Evolutionary conservation across 2,888 invertebrate species (phyloP).

Genomic region (Caenorhabditis sinica): DNA sequence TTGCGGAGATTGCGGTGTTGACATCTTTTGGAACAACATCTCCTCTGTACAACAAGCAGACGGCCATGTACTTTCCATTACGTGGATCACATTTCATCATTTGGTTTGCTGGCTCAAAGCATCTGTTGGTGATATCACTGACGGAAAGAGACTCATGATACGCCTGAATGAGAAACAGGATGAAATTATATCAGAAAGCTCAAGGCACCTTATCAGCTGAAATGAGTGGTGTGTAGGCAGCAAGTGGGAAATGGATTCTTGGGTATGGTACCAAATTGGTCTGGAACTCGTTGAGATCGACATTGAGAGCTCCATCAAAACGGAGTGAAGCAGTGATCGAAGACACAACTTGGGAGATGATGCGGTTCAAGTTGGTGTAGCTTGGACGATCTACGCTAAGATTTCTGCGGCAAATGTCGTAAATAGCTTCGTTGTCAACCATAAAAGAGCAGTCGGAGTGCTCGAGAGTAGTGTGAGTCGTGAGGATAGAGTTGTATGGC

Average conservation of each 20-base stretch:
- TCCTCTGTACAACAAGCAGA: conserved; percentile 87
- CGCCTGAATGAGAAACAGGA: conserved; percentile 58
- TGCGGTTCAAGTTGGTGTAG: conserved; percentile 93
- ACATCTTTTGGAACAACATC: conserved; percentile 96
- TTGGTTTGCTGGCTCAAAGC: conserved; percentile 91
- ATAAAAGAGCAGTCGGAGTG: conserved; percentile 86
- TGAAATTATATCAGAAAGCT: neutral
- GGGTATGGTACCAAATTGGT: conserved; percentile 89
- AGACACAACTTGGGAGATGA: conserved; percentile 93
- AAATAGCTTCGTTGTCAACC: conserved; percentile 96
- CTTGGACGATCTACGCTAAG: conserved; percentile 88
- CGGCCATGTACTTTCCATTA: conserved; percentile 85
- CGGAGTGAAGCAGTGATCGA: conserved; percentile 94
- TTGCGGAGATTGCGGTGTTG: conserved; percentile 94
- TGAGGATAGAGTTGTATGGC: conserved; percentile 96
- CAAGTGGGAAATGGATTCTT: conserved; percentile 92
- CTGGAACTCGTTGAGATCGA: conserved; percentile 91
- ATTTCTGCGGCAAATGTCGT: conserved; percentile 92
- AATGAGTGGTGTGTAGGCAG: conserved; percentile 86
- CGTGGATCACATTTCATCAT: conserved; percentile 93
- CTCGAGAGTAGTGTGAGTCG: conserved; percentile 91
- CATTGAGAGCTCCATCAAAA: conserved; percentile 93
- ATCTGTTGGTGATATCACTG: conserved; percentile 93
- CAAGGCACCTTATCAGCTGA: conserved; percentile 75
- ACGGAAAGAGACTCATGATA: conserved; percentile 80